phyloP scores from a whole-genome alignment of 2,888 invertebrate genomes.

The Aquatica leii region DNA sequence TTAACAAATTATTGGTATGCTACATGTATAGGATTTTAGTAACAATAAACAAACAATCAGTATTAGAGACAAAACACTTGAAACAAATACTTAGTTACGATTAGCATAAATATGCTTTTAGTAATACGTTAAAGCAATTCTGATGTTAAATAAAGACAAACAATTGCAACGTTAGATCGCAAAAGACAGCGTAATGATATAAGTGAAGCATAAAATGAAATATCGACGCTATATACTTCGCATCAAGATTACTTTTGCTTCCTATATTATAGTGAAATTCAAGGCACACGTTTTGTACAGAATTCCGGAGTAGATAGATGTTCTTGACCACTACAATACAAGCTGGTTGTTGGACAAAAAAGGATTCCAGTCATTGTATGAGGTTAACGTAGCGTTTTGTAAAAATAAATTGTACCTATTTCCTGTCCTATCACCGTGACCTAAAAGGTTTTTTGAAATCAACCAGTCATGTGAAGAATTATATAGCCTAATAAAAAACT shows the following conservation, averaged over 20 bases:
- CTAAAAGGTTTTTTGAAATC: conserved; percentile 5
- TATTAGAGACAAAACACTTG: no score
- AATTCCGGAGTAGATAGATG: conserved; percentile 28
- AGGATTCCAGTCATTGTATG: conserved; percentile 39
- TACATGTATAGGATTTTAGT: no score
- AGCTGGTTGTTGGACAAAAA: conserved; percentile 29
- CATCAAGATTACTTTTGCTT: conserved; percentile 18
- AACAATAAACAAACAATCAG: no score
- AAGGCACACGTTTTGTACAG: conserved; percentile 20
- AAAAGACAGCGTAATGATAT: conserved; percentile 8
- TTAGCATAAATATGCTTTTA: no score
- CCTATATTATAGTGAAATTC: conserved; percentile 19
- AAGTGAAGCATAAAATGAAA: conserved; percentile 16
- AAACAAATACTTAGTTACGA: no score
- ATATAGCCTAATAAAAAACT: conserved; percentile 5
- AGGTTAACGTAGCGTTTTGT: conserved; percentile 42
- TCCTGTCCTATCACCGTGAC: conserved; percentile 31
- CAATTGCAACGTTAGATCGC: not conserved
- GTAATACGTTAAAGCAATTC: no score
- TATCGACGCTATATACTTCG: conserved; percentile 14
- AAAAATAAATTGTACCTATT: conserved; percentile 45
- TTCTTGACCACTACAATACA: conserved; percentile 31
- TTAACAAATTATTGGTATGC: no score
- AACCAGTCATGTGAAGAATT: conserved; percentile 11
- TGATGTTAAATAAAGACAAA: no score